These are phyloP conservation scores for Aptenodytes patagonicus DNA, from an alignment of 2,113 vertebrate species.

Conservation along the genomic window DNA sequence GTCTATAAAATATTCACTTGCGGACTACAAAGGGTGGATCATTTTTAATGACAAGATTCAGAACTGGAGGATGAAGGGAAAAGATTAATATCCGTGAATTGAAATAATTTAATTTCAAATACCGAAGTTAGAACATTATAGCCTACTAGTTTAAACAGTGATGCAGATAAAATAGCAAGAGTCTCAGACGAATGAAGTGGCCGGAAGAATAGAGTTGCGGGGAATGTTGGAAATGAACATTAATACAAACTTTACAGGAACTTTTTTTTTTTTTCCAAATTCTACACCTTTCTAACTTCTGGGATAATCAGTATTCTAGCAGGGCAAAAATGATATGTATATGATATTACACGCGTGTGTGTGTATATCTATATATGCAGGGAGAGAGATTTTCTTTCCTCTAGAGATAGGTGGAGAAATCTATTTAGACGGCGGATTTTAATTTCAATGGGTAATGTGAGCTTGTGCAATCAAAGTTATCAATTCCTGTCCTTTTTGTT, in stretches of 20 bases:
- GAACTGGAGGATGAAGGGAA: slow-evolving; percentile 64
- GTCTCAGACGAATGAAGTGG: slow-evolving; percentile 15
- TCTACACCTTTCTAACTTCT: background rate
- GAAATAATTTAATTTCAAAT: slow-evolving; percentile 72
- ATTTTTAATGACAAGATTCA: slow-evolving; percentile 73
- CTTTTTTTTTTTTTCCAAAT: background rate
- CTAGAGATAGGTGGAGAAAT: slow-evolving; percentile 38
- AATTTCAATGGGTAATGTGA: slow-evolving; percentile 57
- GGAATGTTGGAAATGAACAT: slow-evolving; percentile 11
- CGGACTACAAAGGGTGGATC: slow-evolving; percentile 67
- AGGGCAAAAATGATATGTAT: background rate
- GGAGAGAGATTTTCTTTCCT: background rate
- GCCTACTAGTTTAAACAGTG: slow-evolving; percentile 63
- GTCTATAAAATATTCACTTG: slow-evolving; percentile 75
- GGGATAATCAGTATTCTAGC: background rate
- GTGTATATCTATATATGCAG: background rate
- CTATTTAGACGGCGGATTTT: slow-evolving; percentile 30
- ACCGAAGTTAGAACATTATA: slow-evolving; percentile 56
- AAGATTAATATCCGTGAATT: slow-evolving; percentile 70
- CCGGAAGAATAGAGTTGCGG: slow-evolving; percentile 9
- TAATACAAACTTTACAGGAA: slow-evolving; percentile 59
- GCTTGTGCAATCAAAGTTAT: slow-evolving; percentile 61
- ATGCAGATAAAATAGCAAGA: slow-evolving; percentile 57
- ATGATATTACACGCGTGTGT: background rate
- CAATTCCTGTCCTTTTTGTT: slow-evolving; percentile 68